phyloP scores from a whole-genome alignment of 2,113 vertebrate genomes.

The Paracanthobrama guichenoti region DNA sequence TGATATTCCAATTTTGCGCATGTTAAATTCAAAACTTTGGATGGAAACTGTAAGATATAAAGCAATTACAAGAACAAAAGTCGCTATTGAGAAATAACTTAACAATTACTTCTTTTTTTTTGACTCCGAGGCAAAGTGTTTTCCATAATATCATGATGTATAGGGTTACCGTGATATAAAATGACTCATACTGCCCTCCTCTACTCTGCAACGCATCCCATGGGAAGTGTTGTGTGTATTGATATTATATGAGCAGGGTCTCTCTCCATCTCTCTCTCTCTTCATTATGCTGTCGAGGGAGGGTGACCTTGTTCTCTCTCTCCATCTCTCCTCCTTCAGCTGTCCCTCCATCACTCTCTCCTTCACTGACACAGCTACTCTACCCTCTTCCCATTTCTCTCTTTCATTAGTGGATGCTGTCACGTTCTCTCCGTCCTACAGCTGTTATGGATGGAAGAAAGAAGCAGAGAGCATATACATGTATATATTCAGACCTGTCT shows the following conservation, averaged over 20 bases:
- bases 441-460: slow-evolving; percentile 52
- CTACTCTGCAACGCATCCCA: slow-evolving; percentile 1
- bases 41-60: background rate
- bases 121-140: background rate
- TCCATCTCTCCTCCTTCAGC: slow-evolving; percentile 57
- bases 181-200: slow-evolving; percentile 11
- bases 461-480: background rate
- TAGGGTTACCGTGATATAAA: slow-evolving; percentile 13
- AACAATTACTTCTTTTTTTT: background rate
- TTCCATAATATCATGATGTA: background rate
- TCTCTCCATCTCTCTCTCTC: slow-evolving; percentile 54
- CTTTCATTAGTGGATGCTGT: slow-evolving; percentile 70
- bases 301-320: slow-evolving; percentile 50
- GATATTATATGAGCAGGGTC: slow-evolving; percentile 18
- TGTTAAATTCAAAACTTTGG: no score
- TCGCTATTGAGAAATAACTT: background rate
- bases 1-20: no score
- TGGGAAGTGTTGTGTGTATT: slow-evolving; percentile 18
- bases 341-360: slow-evolving; percentile 54
- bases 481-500: slow-evolving; percentile 83
- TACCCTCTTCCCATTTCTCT: slow-evolving; percentile 68
- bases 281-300: slow-evolving; percentile 5
- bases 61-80: background rate
- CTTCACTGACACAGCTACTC: slow-evolving; percentile 34
- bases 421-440: slow-evolving; percentile 55